Base-by-base conservation (phyloP, 2,888 invertebrate genomes). In the Mayetiola destructor region DNA sequence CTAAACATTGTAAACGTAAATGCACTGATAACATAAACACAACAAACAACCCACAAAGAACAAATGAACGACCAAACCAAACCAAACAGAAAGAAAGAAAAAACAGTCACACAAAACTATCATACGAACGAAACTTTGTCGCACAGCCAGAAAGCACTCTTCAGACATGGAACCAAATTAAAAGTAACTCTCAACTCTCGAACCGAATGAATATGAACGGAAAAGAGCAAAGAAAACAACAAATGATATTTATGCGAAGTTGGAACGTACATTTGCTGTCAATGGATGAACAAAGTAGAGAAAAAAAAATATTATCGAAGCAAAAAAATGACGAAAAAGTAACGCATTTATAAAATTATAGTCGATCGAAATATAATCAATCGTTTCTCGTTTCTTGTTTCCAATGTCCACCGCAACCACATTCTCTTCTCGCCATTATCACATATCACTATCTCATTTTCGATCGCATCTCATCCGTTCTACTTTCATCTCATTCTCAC, bases 301-400 rank as follows among this genome's bases (percentile, higher is more conserved):
- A 48, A 48, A 48, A 39, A 27, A 48, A 48, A 4, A 39, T 20
- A 3, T n/a, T n/a, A n/a, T n/a, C n/a, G n/a, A n/a, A n/a, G n/a
- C n/a, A n/a, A n/a, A n/a, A n/a, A n/a, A n/a, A n/a, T n/a, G n/a
- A n/a, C n/a, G n/a, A n/a, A n/a, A 48, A 48, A 48, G 48, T 27
- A 48, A 48, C n/a, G 27, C 27, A 48, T 48, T 48, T 48, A 48
- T 48, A 48, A 48, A 48, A 48, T 48, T 48, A 48, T 48, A 48
- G 48, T 48, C 48, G 48, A 48, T 48, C 48, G 48, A 48, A 48
- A 48, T 48, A 48, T 48, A 48, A 48, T 48, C 48, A 48, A 48
- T 48, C 48, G 48, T 48, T 48, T 48, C 48, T 48, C 27, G 48
- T 16, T 27, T 48, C 48, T 6, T 12, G 27, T 48, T 23, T 48